Evolutionary conservation across 1,140 invertebrate species (phyloP).

Genomic region (Dufourea novaeangliae): DNA sequence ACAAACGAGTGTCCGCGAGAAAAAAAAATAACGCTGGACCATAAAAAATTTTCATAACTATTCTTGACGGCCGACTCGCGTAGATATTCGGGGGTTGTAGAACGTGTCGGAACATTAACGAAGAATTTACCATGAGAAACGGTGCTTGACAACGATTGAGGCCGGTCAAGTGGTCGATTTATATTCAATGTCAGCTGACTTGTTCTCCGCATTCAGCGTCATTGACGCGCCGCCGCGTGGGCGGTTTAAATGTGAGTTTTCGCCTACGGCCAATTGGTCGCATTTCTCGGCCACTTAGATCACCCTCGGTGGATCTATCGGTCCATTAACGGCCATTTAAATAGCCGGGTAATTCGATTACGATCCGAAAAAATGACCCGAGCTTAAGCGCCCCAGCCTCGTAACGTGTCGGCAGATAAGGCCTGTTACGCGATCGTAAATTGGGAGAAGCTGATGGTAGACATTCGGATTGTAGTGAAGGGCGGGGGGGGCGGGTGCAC

Average conservation of each 20-base stretch:
- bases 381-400: background rate
- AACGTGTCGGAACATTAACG: background rate
- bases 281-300: slow-evolving; percentile 29
- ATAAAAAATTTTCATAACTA: background rate
- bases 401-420: background rate
- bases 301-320: too few species aligned
- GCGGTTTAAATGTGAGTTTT: slow-evolving; percentile 46
- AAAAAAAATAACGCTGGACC: too few species aligned
- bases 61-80: background rate
- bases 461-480: background rate
- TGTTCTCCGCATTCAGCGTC: slow-evolving; percentile 37
- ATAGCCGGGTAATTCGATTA: slow-evolving; percentile 33
- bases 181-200: slow-evolving; percentile 58
- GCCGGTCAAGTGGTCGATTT: slow-evolving; percentile 46
- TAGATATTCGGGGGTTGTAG: background rate
- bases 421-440: background rate
- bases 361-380: background rate
- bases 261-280: slow-evolving; percentile 54
- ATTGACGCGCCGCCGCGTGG: slow-evolving; percentile 41
- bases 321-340: slow-evolving; percentile 33
- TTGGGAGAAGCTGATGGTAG: background rate
- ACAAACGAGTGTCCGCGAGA: too few species aligned
- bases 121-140: slow-evolving; percentile 1
- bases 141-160: slow-evolving; percentile 17
- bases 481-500: background rate